Percentiles rank a stretch among this genome's conserved stretches.
These are phyloP conservation scores for Mobula hypostoma DNA, from an alignment of 2,113 vertebrate genomes.

Conservation along the genomic window DNA sequence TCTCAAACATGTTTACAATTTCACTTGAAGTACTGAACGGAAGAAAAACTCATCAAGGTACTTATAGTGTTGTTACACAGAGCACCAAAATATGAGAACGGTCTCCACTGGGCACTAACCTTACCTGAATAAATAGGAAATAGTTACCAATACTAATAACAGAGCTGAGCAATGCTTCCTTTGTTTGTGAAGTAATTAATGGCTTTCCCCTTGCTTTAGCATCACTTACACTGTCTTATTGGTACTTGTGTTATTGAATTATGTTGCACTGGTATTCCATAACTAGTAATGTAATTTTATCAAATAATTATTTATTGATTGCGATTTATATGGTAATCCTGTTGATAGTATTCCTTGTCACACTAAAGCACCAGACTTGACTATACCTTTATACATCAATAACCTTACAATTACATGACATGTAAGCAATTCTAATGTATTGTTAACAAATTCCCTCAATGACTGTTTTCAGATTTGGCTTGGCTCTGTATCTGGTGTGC, in stretches of 20 bases:
- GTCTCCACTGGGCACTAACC: not conserved
- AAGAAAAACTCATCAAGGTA: not conserved
- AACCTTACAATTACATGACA: constrained; percentile 28
- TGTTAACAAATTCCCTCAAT: not conserved
- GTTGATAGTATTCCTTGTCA: not conserved
- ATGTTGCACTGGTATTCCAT: constrained; percentile 1
- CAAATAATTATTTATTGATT: constrained; percentile 36
- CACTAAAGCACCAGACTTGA: not conserved
- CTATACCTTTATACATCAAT: constrained; percentile 2
- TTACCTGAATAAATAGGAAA: not conserved
- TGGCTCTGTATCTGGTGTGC: too few species aligned
- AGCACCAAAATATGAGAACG: too few species aligned
- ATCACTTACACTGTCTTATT: not conserved
- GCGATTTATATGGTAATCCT: constrained; percentile 34
- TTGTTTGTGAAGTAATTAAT: not conserved
- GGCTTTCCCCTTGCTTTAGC: not conserved
- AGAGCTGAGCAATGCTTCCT: not conserved
- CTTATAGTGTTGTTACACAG: not conserved
- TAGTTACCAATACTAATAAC: not conserved
- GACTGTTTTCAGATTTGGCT: not conserved
- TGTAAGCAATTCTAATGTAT: not conserved
- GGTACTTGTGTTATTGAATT: not conserved
- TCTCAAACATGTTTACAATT: not conserved
- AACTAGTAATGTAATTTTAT: constrained; percentile 32
- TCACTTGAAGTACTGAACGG: not conserved